phyloP scores from a whole-genome alignment of 2,797 vertebrate genomes.

The Alosa sapidissima region DNA sequence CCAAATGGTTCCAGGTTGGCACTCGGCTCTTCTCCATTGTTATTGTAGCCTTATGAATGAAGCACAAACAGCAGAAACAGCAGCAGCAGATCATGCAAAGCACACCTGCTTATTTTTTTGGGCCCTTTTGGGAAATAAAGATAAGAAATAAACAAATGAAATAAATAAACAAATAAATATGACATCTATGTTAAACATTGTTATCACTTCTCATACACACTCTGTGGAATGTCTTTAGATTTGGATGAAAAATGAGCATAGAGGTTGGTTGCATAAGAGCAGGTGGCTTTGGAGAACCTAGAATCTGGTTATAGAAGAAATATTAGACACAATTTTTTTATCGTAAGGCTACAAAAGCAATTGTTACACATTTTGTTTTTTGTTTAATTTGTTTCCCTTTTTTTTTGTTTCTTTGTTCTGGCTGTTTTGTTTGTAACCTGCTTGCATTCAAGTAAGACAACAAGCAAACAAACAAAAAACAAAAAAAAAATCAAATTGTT shows the following conservation, averaged over 20 bases:
- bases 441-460: constrained; percentile 69
- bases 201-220: background rate
- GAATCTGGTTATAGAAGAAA: background rate
- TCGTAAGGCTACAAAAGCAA: constrained; percentile 86
- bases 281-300: background rate
- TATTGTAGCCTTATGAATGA: constrained; percentile 83
- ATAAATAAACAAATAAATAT: background rate
- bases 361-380: constrained; percentile 72
- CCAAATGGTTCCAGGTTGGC: constrained; percentile 99
- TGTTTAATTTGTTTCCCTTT: constrained; percentile 69
- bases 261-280: background rate
- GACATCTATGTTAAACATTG: background rate
- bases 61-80: constrained; percentile 3
- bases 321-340: constrained; percentile 26
- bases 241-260: background rate
- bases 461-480: constrained; percentile 23
- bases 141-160: background rate
- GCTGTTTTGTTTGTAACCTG: constrained; percentile 68
- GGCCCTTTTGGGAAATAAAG: background rate
- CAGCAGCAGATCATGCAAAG: too few species aligned
- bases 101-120: too few species aligned
- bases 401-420: constrained; percentile 59
- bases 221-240: background rate
- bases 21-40: constrained; percentile 91
- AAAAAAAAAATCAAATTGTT: constrained; percentile 54